phyloP scores from a whole-genome alignment of 2,797 vertebrate genomes.

The Sylvia borin region DNA sequence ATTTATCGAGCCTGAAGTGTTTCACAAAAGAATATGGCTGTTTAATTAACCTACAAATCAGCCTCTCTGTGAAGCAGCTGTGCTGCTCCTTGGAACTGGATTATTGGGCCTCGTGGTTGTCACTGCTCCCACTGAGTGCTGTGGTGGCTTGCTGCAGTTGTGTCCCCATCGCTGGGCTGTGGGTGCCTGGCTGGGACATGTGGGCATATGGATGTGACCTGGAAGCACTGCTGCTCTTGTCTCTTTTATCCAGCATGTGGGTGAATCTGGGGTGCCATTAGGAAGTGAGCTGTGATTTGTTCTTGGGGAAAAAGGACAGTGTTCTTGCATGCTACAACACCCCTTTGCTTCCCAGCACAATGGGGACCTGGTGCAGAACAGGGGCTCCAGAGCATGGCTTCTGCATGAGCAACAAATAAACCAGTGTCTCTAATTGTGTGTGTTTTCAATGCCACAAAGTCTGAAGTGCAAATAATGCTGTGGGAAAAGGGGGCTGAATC shows the following conservation, averaged over 20 bases:
- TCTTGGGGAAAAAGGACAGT: not conserved
- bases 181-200: not conserved
- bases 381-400: not conserved
- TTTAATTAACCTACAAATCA: slow-evolving; percentile 63
- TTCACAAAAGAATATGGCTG: slow-evolving; percentile 57
- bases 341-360: not conserved
- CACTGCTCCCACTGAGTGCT: not conserved
- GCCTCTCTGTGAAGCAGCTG: not conserved
- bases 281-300: not conserved
- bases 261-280: not conserved
- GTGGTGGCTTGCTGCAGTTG: not conserved
- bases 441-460: not conserved
- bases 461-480: not conserved
- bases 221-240: not conserved
- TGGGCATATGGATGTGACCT: fast-evolving
- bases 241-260: not conserved
- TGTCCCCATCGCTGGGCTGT: not conserved
- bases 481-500: not conserved
- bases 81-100: not conserved
- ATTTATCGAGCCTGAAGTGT: slow-evolving; percentile 9
- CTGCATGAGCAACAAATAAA: not conserved
- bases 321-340: not conserved
- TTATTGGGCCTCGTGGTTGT: not conserved
- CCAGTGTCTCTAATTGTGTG: not conserved
- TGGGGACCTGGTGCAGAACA: not conserved